Percentiles rank a stretch among this genome's conserved stretches.
Conservation (phyloP, 2,888 invertebrate genomes). For the Opisthograptis luteolata region DNA sequence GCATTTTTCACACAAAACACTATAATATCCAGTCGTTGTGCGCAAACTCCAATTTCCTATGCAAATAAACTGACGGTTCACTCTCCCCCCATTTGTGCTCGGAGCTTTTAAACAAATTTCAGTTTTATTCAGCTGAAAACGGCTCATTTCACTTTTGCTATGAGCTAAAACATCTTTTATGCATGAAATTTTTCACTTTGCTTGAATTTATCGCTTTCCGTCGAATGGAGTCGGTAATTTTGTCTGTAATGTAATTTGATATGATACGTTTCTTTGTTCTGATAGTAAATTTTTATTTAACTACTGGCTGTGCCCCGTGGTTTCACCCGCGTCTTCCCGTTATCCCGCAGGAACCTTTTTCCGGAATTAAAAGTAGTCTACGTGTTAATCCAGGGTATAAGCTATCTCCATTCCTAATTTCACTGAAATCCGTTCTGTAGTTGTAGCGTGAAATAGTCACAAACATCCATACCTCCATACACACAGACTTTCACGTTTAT, state of each 20-base stretch:
- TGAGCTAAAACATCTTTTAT: constrained; percentile 44
- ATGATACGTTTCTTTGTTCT: background rate
- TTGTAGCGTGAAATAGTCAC: too few species aligned
- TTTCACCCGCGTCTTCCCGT: too few species aligned
- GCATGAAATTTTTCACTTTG: constrained; percentile 47
- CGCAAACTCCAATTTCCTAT: constrained; percentile 25
- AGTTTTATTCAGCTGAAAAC: constrained; percentile 40
- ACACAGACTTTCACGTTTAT: too few species aligned
- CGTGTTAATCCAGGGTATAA: too few species aligned
- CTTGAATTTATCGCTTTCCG: constrained; percentile 26
- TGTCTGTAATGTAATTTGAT: background rate
- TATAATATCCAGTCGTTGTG: background rate
- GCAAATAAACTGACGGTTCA: constrained; percentile 21
- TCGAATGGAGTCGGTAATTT: background rate
- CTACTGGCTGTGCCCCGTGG: too few species aligned
- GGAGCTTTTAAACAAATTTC: constrained; percentile 37
- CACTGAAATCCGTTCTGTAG: too few species aligned
- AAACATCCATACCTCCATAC: too few species aligned
- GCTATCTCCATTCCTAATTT: too few species aligned
- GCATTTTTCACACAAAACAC: background rate
- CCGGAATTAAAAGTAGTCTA: too few species aligned
- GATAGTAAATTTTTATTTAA: too few species aligned
- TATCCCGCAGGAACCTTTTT: too few species aligned
- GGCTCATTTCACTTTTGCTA: constrained; percentile 36
- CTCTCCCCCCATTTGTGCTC: constrained; percentile 25